Base-by-base conservation (phyloP, 2,888 invertebrate genomes). In the Macrosiphum euphorbiae region DNA sequence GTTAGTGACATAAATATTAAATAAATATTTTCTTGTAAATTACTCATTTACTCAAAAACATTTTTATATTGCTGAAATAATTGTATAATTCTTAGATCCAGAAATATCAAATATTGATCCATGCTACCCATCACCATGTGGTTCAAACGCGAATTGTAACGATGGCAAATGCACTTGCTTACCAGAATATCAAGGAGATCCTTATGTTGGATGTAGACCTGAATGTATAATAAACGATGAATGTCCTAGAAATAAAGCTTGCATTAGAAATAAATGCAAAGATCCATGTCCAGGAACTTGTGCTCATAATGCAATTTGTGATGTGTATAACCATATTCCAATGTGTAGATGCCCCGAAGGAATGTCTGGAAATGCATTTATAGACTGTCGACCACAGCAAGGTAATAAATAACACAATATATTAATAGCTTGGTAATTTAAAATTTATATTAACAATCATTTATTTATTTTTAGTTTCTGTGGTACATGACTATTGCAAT, bases 201-300 rank as follows among this genome's bases (percentile, higher is more conserved):
- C 97, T 55, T 97, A 97, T 95, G 96, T 96, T 95, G 96, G 97
- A 94, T 98, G 98, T 95, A 96, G 97, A 94, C 98, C 98, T 0
- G 98, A 98, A 96, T 98, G 98, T 95, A 96, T 97, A 24, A 96
- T 97, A 8, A 98, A 97, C 95, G 97, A 97, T 5, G 98, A 98
- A 95, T 98, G 98, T 95, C 96, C 97, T 0, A 96, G 96, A 95
- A 96, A 97, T 95, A 97, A 96, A 95, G 97, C 98, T 90, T 98
- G 98, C 95, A 96, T 97, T 41, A 96, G 96, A 95, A 97, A 97
- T 95, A 97, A 97, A 95, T 98, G 98, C 95, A 95, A 96, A 41
- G 97, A 98, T 96, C 97, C 97, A 84, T 98, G 98, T 95, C 96
- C 97, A 24, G 97, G 97, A 95, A 97, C 97, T n/a, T 98, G 98